Base-by-base conservation (phyloP, 2,888 invertebrate genomes). In the Diachrysia chrysitis region DNA sequence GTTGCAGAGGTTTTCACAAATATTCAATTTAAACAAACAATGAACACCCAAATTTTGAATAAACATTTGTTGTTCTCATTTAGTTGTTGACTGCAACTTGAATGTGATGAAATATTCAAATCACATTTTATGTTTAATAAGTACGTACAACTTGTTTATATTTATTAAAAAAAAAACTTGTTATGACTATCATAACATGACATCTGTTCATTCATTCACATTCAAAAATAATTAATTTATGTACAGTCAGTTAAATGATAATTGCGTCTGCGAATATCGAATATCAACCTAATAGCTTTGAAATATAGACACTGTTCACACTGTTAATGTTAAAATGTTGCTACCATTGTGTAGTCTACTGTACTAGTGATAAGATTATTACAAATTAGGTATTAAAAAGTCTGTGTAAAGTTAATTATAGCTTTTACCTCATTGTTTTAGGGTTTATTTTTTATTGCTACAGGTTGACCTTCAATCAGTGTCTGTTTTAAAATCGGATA, bases 181-280 rank as follows among this genome's bases (percentile, higher is more conserved):
- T 25, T n/a, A 19, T 69, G 63, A 67, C 61, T 59, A 59, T 73
- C 51, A 59, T 17, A 10, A 19, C 19, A 7, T 16, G 42, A 42
- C 16, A 53, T 57, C 29, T 42, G 48, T 73, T 60, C 53, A 23
- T 51, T 57, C 54, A 29, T 69, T 77, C 60, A 65, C 58, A 63
- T 79, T 77, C 58, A 35, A 68, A 66, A 68, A 66, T 68, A 70
- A 72, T 61, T 62, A 57, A 58, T 61, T 62, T 25, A 48, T 48
- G 10, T 48, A 37, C 37, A 37, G 37, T 37, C 16, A 37, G 4
- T 16, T 37, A 14, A 14, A 37, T 3, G 10, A 37, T 16, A 16
- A 16, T 37, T 3, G 2, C 4, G 5, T 16, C 37, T 16, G 3
- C 2, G 16, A 14, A 2, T 37, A 16, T 0, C 2, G 37, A 37